A percentile compares a stretch with the other conserved stretches of the same genome.
phyloP scores from a whole-genome alignment of 2,113 vertebrate species.

The Ailurus styani region DNA sequence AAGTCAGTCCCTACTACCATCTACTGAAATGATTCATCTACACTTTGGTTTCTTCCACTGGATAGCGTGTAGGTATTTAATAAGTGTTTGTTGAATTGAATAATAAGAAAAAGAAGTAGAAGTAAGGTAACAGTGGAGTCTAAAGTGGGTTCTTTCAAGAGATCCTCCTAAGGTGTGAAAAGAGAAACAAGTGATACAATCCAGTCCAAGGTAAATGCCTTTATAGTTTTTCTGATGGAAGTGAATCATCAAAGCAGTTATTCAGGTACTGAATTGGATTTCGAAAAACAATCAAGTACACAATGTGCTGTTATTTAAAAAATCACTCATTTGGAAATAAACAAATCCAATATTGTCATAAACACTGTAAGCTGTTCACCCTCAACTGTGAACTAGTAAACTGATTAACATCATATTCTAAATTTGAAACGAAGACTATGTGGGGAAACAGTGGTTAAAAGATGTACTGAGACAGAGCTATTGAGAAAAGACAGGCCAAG shows the following conservation, averaged over 20 bases:
- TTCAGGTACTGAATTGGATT: background rate
- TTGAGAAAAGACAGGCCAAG: conserved; percentile 6
- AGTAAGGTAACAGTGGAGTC: background rate
- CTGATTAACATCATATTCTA: conserved; percentile 17
- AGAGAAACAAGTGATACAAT: background rate
- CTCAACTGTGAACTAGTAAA: conserved; percentile 3
- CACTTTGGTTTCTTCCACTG: background rate
- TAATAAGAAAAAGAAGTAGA: background rate
- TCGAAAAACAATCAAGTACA: conserved; percentile 42
- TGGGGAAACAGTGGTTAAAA: conserved; percentile 42
- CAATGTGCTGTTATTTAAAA: conserved; percentile 51
- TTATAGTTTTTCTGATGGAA: background rate
- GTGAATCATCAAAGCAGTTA: background rate
- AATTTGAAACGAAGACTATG: conserved; percentile 39
- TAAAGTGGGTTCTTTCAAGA: background rate
- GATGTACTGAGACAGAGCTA: conserved; percentile 27
- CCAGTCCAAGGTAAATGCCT: background rate
- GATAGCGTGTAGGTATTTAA: background rate
- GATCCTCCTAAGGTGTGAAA: background rate
- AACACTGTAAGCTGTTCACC: conserved; percentile 37
- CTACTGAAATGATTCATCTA: background rate
- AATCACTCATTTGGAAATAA: conserved; percentile 48
- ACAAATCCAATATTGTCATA: conserved; percentile 35
- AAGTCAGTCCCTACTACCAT: background rate
- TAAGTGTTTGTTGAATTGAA: background rate